A percentile compares a stretch with the other conserved stretches of the same genome.
Evolutionary conservation across 2,888 invertebrate genomes (phyloP).

Genomic region (Sinhomidia bicolor): DNA sequence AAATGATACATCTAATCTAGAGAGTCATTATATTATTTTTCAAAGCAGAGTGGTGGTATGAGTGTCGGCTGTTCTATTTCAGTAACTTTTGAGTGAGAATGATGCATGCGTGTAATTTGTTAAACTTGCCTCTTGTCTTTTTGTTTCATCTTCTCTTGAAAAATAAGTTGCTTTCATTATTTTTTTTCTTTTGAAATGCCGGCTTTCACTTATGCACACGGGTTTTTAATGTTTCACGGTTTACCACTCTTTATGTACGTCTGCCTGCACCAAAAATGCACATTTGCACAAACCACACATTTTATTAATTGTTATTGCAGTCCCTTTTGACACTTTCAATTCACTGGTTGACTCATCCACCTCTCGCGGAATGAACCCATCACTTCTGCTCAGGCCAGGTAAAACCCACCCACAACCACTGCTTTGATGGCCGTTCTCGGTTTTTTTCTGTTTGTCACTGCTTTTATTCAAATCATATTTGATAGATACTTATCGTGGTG

Average conservation of each 20-base stretch:
- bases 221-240: constrained; percentile 21
- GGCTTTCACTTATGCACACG: constrained; percentile 23
- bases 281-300: constrained; percentile 62
- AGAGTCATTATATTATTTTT: constrained; percentile 8
- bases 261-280: constrained; percentile 52
- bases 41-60: neutral
- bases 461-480: constrained; percentile 26
- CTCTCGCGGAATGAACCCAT: constrained; percentile 79
- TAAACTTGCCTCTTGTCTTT: neutral
- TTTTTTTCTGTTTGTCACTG: too few relatives aligned
- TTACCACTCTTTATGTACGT: neutral
- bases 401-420: constrained; percentile 52
- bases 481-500: neutral
- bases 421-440: neutral
- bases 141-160: neutral
- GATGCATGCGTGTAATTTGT: constrained; percentile 27
- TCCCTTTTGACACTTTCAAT: constrained; percentile 79
- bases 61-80: neutral
- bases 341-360: constrained; percentile 79
- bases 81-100: constrained; percentile 5
- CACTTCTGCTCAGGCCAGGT: constrained; percentile 79
- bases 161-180: neutral
- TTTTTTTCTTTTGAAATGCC: neutral
- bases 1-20: constrained; percentile 45
- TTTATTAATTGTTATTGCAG: constrained; percentile 77